Evolutionary conservation across 92 coral and sea anemone species (phyloP).

Genomic region (Umimayanthus kanabou): DNA sequence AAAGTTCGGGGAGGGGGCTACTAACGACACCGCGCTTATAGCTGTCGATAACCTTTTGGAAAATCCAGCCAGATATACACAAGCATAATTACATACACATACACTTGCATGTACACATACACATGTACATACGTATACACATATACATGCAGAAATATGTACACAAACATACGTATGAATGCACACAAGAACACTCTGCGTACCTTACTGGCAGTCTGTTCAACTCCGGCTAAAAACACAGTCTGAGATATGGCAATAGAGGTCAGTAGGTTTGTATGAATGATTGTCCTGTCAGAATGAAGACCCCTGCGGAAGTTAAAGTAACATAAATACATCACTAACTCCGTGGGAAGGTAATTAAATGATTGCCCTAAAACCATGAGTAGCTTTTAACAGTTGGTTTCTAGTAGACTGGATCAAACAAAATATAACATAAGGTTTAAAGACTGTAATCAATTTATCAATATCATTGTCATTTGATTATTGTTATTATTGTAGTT

Average conservation of each 20-base stretch:
- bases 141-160: not conserved
- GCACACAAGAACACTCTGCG: not conserved
- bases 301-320: conserved; percentile 43
- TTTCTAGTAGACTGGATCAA: not conserved
- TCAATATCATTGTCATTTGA: too few species aligned
- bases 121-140: not conserved
- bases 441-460: not conserved
- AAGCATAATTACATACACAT: too few species aligned
- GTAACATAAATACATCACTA: not conserved
- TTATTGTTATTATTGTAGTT: too few species aligned
- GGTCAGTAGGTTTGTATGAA: conserved; percentile 76
- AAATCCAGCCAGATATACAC: too few species aligned
- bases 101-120: too few species aligned
- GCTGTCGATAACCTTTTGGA: too few species aligned
- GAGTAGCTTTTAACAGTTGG: too few species aligned
- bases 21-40: too few species aligned
- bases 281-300: conserved; percentile 74
- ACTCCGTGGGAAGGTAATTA: not conserved
- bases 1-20: too few species aligned
- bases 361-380: too few species aligned
- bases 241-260: conserved; percentile 89
- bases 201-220: conserved; percentile 68
- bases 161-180: not conserved
- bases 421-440: too few species aligned
- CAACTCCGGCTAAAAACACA: conserved; percentile 76